Evolutionary conservation across 2,797 vertebrate species (phyloP).

Genomic region (Sus cebifrons): DNA sequence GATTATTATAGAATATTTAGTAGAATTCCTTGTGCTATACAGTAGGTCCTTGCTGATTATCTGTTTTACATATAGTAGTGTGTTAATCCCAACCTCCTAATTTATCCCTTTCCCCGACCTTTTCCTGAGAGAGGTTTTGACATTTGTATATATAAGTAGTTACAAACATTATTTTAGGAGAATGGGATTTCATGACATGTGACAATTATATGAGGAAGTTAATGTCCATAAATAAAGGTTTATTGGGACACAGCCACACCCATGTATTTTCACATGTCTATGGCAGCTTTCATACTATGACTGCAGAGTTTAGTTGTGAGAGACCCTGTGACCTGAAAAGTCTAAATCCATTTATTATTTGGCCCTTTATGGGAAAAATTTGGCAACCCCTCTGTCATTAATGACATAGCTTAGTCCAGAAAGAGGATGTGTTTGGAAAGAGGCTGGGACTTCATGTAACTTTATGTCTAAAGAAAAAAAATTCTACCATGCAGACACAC

Average conservation of each 20-base stretch:
- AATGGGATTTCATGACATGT: not conserved
- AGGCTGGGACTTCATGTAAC: not conserved
- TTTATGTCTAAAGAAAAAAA: conserved; percentile 39
- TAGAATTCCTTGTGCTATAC: not conserved
- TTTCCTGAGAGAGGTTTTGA: conserved; percentile 27
- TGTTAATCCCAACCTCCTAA: not conserved
- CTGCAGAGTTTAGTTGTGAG: not conserved
- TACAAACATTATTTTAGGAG: conserved; percentile 25
- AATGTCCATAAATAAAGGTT: conserved; percentile 17
- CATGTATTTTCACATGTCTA: not conserved
- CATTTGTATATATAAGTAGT: conserved; percentile 19
- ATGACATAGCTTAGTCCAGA: conserved; percentile 36
- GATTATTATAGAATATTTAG: not conserved
- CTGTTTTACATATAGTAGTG: not conserved
- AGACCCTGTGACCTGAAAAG: not conserved
- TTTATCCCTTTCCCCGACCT: not conserved
- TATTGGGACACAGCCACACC: not conserved
- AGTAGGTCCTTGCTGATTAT: not conserved
- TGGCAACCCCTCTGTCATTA: not conserved
- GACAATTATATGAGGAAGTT: conserved; percentile 53
- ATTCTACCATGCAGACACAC: not conserved
- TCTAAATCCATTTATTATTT: conserved; percentile 30
- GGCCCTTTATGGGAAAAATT: conserved; percentile 1
- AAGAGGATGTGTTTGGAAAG: conserved; percentile 50
- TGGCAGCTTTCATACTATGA: not conserved